Evolutionary conservation across 64 coral and sea anemone genomes (phyloP), one percentile per base, ranked within the genome.

Genomic region (Porites lutea): DNA sequence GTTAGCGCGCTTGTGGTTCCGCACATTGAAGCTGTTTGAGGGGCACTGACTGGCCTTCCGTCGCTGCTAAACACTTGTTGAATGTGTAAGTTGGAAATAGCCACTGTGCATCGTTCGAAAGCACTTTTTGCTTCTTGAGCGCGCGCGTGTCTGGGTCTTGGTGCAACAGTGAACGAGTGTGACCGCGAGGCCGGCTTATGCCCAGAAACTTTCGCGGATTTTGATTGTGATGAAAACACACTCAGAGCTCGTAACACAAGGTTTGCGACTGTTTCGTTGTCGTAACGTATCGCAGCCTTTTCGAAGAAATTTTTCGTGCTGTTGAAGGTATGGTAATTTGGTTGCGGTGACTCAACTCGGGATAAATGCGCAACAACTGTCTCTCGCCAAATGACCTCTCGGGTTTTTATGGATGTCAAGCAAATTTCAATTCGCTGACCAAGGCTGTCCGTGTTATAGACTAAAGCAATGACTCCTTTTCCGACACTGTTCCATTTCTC

Each of bases 141-240:
- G 8, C 81, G 61, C 44, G 78, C 59, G 59, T 84, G 81, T 14
- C 46, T 84, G 13, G 62, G 81, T 23, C 81, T 84, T 3, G 81
- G 81, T 3, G 81, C 81, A 19, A 84, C 81, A 68, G 51, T 84
- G 81, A 84, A 84, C 7, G 81, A 84, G 62, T 84, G 81, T 84
- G 81, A 84, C 81, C 81, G 47, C 47, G 47, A 68, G 22, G 81
- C 81, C 81, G 61, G 61, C 16, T 69, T 84, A 84, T 84, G 81
- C 52, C 81, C 81, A 63, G 60, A 45, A 20, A 43, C 43, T 50
- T 16, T 83, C 15, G 45, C 51, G 10, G 81, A 84, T 22, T 68
- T 84, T 47, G 81, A 84, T 52, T 84, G 81, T 19, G 81, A 84
- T 67, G 81, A 84, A 84, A 84, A 84, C 81, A 84, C 81, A 18